Percentiles rank a stretch among this genome's conserved stretches.
phyloP scores from a whole-genome alignment of 2,888 invertebrate species.

The Physocephala rufipes region DNA sequence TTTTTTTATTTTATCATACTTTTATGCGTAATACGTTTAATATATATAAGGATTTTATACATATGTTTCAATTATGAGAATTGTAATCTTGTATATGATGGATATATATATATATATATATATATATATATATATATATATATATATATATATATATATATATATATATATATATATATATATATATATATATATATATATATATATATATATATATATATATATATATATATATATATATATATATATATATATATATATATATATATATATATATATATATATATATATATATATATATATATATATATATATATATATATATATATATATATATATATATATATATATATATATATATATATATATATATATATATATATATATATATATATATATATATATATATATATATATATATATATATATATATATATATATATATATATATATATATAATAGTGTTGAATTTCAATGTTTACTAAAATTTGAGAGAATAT shows the following conservation, averaged over 20 bases:
- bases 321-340: slow-evolving; percentile 18
- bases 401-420: slow-evolving; percentile 20
- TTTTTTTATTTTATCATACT: slow-evolving; percentile 1
- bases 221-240: background rate
- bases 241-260: background rate
- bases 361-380: slow-evolving; percentile 15
- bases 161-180: background rate
- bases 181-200: background rate
- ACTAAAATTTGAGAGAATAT: slow-evolving; percentile 17
- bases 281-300: background rate
- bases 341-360: slow-evolving; percentile 22
- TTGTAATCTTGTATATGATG: slow-evolving; percentile 16
- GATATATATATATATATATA: slow-evolving; percentile 13
- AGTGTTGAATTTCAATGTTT: slow-evolving; percentile 26
- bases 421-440: background rate
- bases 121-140: background rate
- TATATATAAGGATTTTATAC: no score
- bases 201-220: background rate
- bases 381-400: slow-evolving; percentile 15
- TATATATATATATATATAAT: background rate
- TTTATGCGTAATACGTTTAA: no score
- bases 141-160: background rate
- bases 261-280: background rate
- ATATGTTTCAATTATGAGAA: no score
- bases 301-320: slow-evolving; percentile 17